These are phyloP conservation scores for Drosophila putrida DNA, from an alignment of 2,888 invertebrate species.

Conservation along the genomic window DNA sequence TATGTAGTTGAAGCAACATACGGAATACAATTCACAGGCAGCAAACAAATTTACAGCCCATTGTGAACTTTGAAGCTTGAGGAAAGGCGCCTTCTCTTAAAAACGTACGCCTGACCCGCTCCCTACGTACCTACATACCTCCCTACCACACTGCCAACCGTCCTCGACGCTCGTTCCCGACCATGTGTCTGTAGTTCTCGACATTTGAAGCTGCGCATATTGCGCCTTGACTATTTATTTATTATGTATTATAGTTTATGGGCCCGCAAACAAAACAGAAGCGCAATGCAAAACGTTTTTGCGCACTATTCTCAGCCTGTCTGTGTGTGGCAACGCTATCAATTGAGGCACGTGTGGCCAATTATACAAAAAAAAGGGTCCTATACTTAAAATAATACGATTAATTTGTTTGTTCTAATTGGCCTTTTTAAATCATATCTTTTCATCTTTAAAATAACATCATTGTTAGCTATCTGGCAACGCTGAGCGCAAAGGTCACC, in stretches of 20 bases:
- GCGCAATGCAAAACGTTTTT: constrained; percentile 52
- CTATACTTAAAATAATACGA: background rate
- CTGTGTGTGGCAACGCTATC: constrained; percentile 49
- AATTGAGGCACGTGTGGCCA: constrained; percentile 30
- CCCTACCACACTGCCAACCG: background rate
- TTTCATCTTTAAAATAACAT: constrained; percentile 36
- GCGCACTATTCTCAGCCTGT: constrained; percentile 54
- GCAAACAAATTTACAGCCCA: constrained; percentile 58
- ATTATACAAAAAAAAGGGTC: constrained; percentile 2
- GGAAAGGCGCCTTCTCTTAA: constrained; percentile 62
- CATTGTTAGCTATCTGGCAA: constrained; percentile 61
- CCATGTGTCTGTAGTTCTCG: constrained; percentile 46
- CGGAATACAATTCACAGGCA: constrained; percentile 30
- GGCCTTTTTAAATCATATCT: constrained; percentile 2
- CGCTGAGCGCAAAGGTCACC: constrained; percentile 45
- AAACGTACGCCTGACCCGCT: constrained; percentile 27
- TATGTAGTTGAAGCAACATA: constrained; percentile 35
- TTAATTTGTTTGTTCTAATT: constrained; percentile 25
- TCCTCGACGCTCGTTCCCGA: constrained; percentile 40
- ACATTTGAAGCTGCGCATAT: constrained; percentile 76
- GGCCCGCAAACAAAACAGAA: constrained; percentile 53
- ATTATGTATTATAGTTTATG: constrained; percentile 72
- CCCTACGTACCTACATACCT: constrained; percentile 1
- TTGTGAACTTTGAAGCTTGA: constrained; percentile 71
- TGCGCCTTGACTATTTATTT: constrained; percentile 78